phyloP scores from a whole-genome alignment of 2,888 invertebrate genomes.

The Cryptocephalus primarius region DNA sequence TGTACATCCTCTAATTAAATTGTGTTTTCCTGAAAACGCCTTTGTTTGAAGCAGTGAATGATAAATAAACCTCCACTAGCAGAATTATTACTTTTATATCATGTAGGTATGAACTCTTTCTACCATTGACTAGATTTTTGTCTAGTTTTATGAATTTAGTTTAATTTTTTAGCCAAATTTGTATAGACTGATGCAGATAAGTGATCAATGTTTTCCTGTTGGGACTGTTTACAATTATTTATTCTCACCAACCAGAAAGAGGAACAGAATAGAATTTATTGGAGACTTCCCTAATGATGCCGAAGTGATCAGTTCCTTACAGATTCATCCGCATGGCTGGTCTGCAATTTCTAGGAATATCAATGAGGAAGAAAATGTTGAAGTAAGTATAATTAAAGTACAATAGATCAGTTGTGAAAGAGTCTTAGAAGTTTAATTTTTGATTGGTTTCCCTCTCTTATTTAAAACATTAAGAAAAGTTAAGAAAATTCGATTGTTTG shows the following conservation, averaged over 20 bases:
- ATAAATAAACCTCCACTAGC: too few relatives aligned
- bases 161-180: constrained; percentile 60
- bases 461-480: not conserved
- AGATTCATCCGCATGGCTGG: constrained; percentile 86
- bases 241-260: constrained; percentile 59
- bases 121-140: too few relatives aligned
- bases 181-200: constrained; percentile 81
- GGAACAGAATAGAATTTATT: constrained; percentile 82
- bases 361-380: constrained; percentile 73
- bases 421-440: not conserved
- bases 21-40: too few relatives aligned
- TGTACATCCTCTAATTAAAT: too few relatives aligned
- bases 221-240: constrained; percentile 73
- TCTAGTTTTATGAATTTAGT: constrained; percentile 1
- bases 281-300: constrained; percentile 90
- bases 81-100: too few relatives aligned
- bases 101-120: too few relatives aligned
- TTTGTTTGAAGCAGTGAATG: too few relatives aligned
- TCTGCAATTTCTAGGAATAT: constrained; percentile 81
- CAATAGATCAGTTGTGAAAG: not conserved
- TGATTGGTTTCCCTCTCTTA: not conserved
- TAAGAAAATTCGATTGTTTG: not conserved
- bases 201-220: constrained; percentile 68
- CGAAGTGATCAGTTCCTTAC: constrained; percentile 78
- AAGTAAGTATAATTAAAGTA: constrained; percentile 45